A percentile compares a stretch with the other conserved stretches of the same genome.
phyloP scores from a whole-genome alignment of 2,888 invertebrate species.

The Saturnia japonica region DNA sequence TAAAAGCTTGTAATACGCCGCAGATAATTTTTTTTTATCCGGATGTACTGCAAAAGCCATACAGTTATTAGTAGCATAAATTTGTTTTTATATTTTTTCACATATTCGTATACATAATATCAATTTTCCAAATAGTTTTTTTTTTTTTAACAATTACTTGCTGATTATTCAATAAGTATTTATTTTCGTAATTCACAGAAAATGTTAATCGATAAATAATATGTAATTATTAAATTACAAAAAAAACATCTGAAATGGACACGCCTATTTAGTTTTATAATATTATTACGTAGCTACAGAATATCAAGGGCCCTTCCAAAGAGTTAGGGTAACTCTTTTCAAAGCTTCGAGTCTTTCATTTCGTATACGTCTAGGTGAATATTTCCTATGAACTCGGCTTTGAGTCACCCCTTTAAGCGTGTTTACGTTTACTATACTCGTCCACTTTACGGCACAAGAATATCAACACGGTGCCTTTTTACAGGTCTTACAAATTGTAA shows the following conservation, averaged over 20 bases:
- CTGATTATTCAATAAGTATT: background rate
- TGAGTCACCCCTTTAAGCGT: background rate
- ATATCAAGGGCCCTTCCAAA: background rate
- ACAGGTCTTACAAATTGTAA: slow-evolving; percentile 2
- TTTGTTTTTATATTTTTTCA: too few species aligned
- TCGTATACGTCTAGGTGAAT: background rate
- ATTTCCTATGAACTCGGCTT: slow-evolving; percentile 8
- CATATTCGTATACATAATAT: too few species aligned
- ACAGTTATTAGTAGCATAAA: too few species aligned
- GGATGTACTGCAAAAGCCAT: too few species aligned
- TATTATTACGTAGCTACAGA: background rate
- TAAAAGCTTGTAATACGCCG: too few species aligned
- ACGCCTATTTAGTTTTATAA: background rate
- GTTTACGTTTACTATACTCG: slow-evolving; percentile 8
- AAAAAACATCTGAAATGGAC: background rate
- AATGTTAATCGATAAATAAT: too few species aligned
- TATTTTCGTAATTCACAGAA: background rate
- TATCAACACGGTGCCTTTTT: background rate
- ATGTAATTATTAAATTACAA: background rate
- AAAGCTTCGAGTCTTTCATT: slow-evolving; percentile 4
- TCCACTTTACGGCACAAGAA: slow-evolving; percentile 9
- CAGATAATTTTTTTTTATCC: too few species aligned
- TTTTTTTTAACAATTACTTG: too few species aligned
- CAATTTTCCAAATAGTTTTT: too few species aligned
- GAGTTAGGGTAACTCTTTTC: background rate